Evolutionary conservation across 2,888 invertebrate species (phyloP).

Genomic region (Herminia tarsipennalis): DNA sequence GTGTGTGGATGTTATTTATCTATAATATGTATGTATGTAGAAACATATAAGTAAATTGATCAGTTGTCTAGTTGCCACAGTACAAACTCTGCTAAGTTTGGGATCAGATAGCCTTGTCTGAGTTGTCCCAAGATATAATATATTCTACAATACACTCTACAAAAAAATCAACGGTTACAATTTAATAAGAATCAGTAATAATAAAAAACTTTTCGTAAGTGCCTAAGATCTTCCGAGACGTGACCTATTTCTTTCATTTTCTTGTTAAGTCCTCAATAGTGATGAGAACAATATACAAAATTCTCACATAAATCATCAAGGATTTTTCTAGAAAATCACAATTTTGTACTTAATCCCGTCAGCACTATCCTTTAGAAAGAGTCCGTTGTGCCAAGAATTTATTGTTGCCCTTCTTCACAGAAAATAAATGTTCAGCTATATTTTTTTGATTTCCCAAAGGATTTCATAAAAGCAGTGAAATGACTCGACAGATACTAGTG

Average conservation of each 20-base stretch:
- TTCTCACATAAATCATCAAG: not conserved
- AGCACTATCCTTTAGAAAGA: not conserved
- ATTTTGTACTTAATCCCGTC: not conserved
- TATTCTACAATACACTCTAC: too few species aligned
- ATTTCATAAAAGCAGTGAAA: slow-evolving; percentile 15
- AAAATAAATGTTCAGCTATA: slow-evolving; percentile 1
- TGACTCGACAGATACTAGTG: slow-evolving; percentile 10
- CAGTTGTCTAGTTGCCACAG: too few species aligned
- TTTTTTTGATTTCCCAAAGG: slow-evolving; percentile 28
- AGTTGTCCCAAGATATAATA: too few species aligned
- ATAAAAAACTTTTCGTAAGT: too few species aligned
- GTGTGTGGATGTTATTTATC: too few species aligned
- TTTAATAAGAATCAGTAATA: too few species aligned
- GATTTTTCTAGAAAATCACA: not conserved
- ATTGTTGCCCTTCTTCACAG: not conserved
- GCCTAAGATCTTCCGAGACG: too few species aligned
- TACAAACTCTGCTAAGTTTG: too few species aligned
- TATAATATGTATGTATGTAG: too few species aligned
- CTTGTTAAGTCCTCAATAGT: not conserved
- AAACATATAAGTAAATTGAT: too few species aligned
- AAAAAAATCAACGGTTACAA: too few species aligned
- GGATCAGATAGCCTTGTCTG: too few species aligned
- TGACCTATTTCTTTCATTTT: not conserved
- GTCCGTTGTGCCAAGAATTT: not conserved
- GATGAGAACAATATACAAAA: not conserved